Evolutionary conservation across 2,113 vertebrate species (phyloP).

Genomic region (Diglossa brunneiventris): DNA sequence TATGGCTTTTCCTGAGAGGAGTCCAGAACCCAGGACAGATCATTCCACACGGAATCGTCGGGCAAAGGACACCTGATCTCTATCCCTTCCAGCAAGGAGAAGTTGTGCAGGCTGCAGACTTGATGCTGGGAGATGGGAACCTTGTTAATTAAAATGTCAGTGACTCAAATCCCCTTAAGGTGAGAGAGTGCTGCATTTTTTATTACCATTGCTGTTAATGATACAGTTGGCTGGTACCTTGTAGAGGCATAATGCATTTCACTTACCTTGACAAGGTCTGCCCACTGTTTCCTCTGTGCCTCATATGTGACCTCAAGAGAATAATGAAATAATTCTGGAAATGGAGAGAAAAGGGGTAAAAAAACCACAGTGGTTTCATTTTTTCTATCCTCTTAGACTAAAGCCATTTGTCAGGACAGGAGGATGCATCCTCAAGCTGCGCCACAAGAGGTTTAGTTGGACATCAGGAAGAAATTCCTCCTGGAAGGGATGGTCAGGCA

Average conservation of each 20-base stretch:
- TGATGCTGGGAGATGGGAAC: background rate
- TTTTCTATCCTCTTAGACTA: background rate
- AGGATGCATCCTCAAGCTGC: background rate
- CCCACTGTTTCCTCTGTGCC: background rate
- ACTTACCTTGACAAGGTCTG: background rate
- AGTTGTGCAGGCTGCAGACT: background rate
- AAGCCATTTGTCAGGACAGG: accelerated
- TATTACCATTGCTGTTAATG: background rate
- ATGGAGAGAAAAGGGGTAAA: accelerated
- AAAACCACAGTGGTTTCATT: background rate
- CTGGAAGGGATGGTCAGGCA: background rate
- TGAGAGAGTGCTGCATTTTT: conserved; percentile 5
- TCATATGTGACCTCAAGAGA: background rate
- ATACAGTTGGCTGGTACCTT: background rate
- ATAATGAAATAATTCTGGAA: background rate
- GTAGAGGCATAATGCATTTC: background rate
- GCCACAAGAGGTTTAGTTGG: background rate
- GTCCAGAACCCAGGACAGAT: background rate
- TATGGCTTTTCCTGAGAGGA: background rate
- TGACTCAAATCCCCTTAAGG: conserved; percentile 34
- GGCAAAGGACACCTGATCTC: background rate
- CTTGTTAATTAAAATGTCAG: conserved; percentile 56
- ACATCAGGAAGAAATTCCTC: background rate
- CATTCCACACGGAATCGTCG: accelerated
- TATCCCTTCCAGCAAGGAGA: background rate